Conservation (phyloP, 2,797 vertebrate genomes). For the Alfaro cultratus region DNA sequence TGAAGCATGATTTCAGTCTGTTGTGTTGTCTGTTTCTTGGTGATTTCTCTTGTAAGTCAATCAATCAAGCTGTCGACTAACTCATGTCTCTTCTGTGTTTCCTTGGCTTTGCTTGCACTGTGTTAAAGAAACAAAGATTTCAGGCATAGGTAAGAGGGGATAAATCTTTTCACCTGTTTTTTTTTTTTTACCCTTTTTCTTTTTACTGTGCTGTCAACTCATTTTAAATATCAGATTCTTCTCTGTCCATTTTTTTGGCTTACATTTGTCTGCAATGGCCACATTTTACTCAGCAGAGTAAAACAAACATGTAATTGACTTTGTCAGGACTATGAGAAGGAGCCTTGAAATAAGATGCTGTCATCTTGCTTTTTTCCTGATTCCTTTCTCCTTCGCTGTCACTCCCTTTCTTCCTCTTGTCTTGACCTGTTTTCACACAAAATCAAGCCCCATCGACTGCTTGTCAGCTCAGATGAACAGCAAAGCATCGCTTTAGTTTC, state of each 20-base stretch:
- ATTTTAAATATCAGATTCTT: background rate
- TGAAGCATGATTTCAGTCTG: slow-evolving; percentile 2
- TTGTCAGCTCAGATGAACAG: slow-evolving; percentile 49
- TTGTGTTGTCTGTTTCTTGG: background rate
- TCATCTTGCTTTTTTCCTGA: background rate
- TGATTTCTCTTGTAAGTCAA: slow-evolving; percentile 6
- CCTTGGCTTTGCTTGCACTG: slow-evolving; percentile 48
- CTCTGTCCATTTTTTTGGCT: background rate
- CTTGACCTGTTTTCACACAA: slow-evolving; percentile 40
- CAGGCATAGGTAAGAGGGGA: slow-evolving; percentile 98
- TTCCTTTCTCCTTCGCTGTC: slow-evolving; percentile 7
- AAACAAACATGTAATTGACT: slow-evolving; percentile 2
- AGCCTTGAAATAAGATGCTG: background rate
- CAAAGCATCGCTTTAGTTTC: slow-evolving; percentile 31
- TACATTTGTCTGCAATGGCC: background rate
- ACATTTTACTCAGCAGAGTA: background rate
- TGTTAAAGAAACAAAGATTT: slow-evolving; percentile 99
- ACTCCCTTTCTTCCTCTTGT: slow-evolving; percentile 21
- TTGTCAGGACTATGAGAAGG: slow-evolving; percentile 4
- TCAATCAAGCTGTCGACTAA: slow-evolving; percentile 50
- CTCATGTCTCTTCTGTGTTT: slow-evolving; percentile 44
- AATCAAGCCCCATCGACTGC: slow-evolving; percentile 31
- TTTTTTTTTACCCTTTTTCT: slow-evolving; percentile 5
- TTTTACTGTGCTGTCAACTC: slow-evolving; percentile 4
- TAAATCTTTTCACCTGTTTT: slow-evolving; percentile 33